phyloP scores from a whole-genome alignment of 2,888 invertebrate species.

The Sphinx pinastri region DNA sequence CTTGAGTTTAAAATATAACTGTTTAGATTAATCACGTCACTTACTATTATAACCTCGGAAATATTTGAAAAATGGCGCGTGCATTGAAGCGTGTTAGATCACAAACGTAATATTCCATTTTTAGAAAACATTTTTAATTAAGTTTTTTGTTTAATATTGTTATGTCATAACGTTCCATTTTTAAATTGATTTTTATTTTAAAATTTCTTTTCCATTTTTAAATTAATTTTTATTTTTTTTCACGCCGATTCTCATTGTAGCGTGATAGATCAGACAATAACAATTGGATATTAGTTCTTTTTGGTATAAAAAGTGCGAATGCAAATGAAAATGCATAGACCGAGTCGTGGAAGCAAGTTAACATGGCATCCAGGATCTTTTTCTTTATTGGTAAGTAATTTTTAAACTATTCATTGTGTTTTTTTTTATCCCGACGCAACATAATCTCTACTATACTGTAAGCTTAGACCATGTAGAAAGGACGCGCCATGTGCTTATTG shows the following conservation, averaged over 20 bases:
- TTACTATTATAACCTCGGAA: not conserved
- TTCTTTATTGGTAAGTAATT: constrained; percentile 49
- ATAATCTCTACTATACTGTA: too few relatives aligned
- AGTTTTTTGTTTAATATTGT: not conserved
- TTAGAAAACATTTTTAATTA: not conserved
- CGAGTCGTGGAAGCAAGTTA: constrained; percentile 40
- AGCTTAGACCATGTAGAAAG: too few relatives aligned
- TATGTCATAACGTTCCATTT: not conserved
- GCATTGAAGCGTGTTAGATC: too few relatives aligned
- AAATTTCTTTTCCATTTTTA: not conserved
- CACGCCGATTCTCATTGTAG: not conserved
- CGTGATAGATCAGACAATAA: constrained; percentile 25
- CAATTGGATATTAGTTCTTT: constrained; percentile 29
- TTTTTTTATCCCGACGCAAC: too few relatives aligned
- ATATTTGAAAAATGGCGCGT: too few relatives aligned
- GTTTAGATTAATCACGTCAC: too few relatives aligned
- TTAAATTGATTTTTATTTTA: constrained; percentile 3
- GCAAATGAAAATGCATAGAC: not conserved
- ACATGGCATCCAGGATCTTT: constrained; percentile 37
- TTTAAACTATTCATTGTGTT: not conserved
- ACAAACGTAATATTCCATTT: not conserved
- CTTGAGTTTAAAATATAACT: too few relatives aligned
- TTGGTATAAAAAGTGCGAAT: constrained; percentile 35
- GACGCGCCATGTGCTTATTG: too few relatives aligned
- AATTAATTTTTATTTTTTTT: not conserved